Base-by-base conservation (phyloP, 2,113 vertebrate genomes). In the Megaceryle maxima region DNA sequence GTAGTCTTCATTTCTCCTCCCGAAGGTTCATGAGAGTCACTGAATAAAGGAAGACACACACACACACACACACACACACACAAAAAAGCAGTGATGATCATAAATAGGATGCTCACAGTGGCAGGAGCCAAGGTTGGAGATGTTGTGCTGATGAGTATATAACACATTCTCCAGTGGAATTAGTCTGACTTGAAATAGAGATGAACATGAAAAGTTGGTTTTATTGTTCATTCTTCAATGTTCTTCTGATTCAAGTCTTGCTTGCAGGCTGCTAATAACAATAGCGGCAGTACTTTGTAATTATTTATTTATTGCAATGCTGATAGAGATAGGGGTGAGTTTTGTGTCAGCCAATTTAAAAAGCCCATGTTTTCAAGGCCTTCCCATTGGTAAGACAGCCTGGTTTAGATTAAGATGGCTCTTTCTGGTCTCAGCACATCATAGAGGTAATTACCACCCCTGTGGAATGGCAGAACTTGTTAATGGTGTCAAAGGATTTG, bases 271-370 rank as follows among this genome's bases (percentile, higher is more conserved):
- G 72, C 90, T 97, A 92, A 90, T 92, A 95, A 92, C 63, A 90
- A 81, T 79, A 72, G 82, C 66, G 72, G 81, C 68, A 79, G 72
- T 91, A 66, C 66, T 95, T 88, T 77, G 69, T 88, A 91, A 95
- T 96, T 5, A 94, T 96, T 96, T 95, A 96, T 97, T 97, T 96
- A 96, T 97, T 94, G 92, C 87, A 73, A 69, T 87, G 74, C 76
- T 95, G 89, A 86, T 88, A 94, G 91, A 96, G 77, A 90, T 70
- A 66, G 83, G 46, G 84, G 87, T 92, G 87, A 90, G 74, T 60
- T 91, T 91, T 78, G 74, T 96, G 94, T 96, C 91, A 94, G 84
- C 75, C 66, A 93, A 59, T 93, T 95, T 92, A 77, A 85, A 84
- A 93, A 87, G 55, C 69, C 11, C 1, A 0, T 87, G 43, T 84